Percentiles rank a stretch among this genome's conserved stretches.
phyloP scores from a whole-genome alignment of 2,888 invertebrate species.

The Aradus depressus region DNA sequence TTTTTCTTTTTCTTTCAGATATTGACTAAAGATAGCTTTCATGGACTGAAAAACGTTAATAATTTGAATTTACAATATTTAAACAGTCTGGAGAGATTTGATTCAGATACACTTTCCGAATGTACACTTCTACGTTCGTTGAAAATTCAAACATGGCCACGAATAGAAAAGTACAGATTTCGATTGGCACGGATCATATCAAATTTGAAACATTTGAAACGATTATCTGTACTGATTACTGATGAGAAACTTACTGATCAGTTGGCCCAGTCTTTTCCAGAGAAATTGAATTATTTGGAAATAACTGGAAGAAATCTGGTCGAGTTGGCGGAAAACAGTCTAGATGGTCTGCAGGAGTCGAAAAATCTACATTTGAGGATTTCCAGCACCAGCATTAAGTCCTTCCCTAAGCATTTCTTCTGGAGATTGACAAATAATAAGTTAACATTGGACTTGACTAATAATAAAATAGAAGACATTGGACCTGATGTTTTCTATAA shows the following conservation, averaged over 20 bases:
- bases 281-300: constrained; percentile 62
- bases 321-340: constrained; percentile 43
- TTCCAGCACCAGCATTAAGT: constrained; percentile 18
- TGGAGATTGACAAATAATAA: constrained; percentile 15
- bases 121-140: constrained; percentile 59
- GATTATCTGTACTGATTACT: constrained; percentile 62
- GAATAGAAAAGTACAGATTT: constrained; percentile 52
- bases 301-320: constrained; percentile 63
- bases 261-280: constrained; percentile 62
- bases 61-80: constrained; percentile 63
- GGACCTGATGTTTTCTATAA: constrained; percentile 77
- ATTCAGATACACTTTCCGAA: constrained; percentile 61
- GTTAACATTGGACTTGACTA: constrained; percentile 66
- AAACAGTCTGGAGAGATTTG: constrained; percentile 58
- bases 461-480: constrained; percentile 65
- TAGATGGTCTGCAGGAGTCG: constrained; percentile 5
- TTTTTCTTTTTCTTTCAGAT: constrained; percentile 40
- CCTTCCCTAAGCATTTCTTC: constrained; percentile 22
- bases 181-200: constrained; percentile 60
- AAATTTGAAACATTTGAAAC: constrained; percentile 59
- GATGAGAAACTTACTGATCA: constrained; percentile 61
- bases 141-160: constrained; percentile 61
- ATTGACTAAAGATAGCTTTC: constrained; percentile 58
- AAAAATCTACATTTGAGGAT: constrained; percentile 16
- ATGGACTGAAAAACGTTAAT: constrained; percentile 57